Conservation (phyloP, 2,888 invertebrate genomes). For the Lepidocyrtoides sp. region DNA sequence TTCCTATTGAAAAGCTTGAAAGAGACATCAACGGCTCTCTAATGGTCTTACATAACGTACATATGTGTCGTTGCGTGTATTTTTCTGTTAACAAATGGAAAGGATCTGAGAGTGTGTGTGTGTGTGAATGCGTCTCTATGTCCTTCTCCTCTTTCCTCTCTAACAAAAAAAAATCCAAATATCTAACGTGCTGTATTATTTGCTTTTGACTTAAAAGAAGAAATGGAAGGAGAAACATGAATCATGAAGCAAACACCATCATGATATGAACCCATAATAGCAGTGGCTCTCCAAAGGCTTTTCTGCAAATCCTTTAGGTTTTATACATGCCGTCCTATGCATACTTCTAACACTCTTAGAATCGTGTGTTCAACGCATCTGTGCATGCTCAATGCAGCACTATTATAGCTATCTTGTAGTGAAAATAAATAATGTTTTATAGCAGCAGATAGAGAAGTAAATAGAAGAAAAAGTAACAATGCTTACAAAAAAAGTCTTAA, state of each 20-base stretch:
- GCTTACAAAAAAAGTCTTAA: constrained; percentile 1
- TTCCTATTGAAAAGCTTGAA: constrained; percentile 70
- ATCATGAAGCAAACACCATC: constrained; percentile 50
- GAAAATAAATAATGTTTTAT: constrained; percentile 20
- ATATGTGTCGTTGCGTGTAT: constrained; percentile 17
- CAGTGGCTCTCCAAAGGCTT: constrained; percentile 70
- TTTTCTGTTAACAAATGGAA: background rate
- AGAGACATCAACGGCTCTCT: constrained; percentile 74
- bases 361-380: background rate
- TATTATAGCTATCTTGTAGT: background rate
- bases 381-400: background rate
- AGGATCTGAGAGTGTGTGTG: too few relatives aligned
- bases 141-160: background rate
- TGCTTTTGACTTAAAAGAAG: constrained; percentile 46
- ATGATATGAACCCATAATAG: constrained; percentile 42
- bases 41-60: constrained; percentile 50
- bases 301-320: constrained; percentile 68
- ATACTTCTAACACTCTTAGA: background rate
- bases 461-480: background rate
- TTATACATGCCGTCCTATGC: background rate
- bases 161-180: background rate
- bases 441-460: background rate
- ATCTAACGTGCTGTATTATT: background rate
- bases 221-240: constrained; percentile 51
- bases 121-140: background rate